Evolutionary conservation across 2,797 vertebrate genomes (phyloP), one percentile per base, ranked within the genome.

Genomic region (Sebastes oblongus): DNA sequence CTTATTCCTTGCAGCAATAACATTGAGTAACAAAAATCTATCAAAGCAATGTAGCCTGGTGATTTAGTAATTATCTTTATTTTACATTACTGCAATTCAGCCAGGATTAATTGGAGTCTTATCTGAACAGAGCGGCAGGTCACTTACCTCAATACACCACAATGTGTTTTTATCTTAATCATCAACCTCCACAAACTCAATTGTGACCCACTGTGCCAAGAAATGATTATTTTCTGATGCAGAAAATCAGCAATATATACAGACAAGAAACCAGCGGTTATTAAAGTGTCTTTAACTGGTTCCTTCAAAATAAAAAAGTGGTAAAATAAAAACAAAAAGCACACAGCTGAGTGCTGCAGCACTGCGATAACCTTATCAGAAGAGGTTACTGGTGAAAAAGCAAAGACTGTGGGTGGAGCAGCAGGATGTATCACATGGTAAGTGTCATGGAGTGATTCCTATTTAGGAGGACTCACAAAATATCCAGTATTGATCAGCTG

Each of bases 31-130:
- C 93, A 94, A 94, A 95, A 95, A 95, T 95, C 92, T 94, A 96
- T 96, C 91, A 94, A 93, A 95, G 93, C 93, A 87, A 93, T 93
- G 92, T 94, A 94, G 94, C 94, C 94, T 90, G 93, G 93, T 95
- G 94, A 95, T 96, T 96, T 93, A 95, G 94, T 94, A 95, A 96
- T 96, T 96, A 96, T 96, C 94, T 96, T 96, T 95, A 95, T 95
- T 96, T 95, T 92, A 94, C 93, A 93, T 94, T 91, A 89, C 83
- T 88, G 91, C 94, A 94, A 94, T 96, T 95, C 93, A 93, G 88
- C 78, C 81, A 46, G 89, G 93, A 96, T 96, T 96, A 95, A 96
- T 96, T 95, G 93, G 92, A 94, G 91, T 92, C 93, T 95, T 96
- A 96, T 96, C 96, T 92, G 88, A 91, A 89, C 84, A 59, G 85